Percentiles rank a stretch among this genome's conserved stretches.
Conservation (phyloP, 2,797 vertebrate species). For the Phylloscopus collybita region DNA sequence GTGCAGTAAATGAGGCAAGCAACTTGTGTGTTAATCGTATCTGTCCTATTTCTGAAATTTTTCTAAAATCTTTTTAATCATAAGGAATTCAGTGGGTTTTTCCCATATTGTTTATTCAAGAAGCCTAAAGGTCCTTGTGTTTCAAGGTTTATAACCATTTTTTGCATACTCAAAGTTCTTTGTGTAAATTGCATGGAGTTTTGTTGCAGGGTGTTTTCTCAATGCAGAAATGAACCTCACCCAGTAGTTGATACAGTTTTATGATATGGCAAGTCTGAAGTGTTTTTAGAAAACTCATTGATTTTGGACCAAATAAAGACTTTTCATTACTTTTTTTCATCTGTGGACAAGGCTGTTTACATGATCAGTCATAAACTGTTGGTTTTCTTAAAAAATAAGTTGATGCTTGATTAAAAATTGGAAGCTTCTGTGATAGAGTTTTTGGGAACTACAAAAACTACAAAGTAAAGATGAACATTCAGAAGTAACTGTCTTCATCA, state of each 20-base stretch:
- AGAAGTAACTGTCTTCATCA: background rate
- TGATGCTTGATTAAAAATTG: background rate
- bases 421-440: background rate
- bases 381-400: background rate
- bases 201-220: background rate
- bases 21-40: fast-evolving
- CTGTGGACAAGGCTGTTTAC: background rate
- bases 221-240: background rate
- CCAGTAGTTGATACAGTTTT: background rate
- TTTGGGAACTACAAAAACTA: background rate
- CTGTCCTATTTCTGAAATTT: background rate
- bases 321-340: background rate
- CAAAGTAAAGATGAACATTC: background rate
- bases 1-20: background rate
- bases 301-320: background rate
- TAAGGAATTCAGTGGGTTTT: background rate
- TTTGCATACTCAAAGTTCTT: background rate
- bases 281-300: background rate
- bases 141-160: background rate
- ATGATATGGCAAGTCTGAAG: background rate
- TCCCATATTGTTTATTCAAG: background rate
- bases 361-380: background rate
- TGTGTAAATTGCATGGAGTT: background rate
- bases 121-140: background rate
- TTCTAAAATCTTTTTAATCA: background rate